Base-by-base conservation (phyloP, 2,113 vertebrate species). In the Pseudorasbora parva region DNA sequence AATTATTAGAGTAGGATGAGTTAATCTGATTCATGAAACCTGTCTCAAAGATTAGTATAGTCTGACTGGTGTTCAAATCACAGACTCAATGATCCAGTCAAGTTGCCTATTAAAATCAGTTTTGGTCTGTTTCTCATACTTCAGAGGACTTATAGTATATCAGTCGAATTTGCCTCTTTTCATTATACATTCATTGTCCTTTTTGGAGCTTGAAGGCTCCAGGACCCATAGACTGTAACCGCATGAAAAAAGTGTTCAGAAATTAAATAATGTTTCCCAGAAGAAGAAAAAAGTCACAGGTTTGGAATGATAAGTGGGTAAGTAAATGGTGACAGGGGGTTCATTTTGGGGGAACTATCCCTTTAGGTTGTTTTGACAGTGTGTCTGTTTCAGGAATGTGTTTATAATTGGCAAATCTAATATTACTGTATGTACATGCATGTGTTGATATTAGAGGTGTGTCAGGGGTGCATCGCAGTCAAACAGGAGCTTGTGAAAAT, bases 401-500 rank as follows among this genome's bases (percentile, higher is more conserved):
- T 57, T 54, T 37, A 54, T 78, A 27, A 73, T 69, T 17, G 60
- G 73, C 54, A 60, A 14, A 75, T 56, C 64, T 14, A 27, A 19
- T 43, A 60, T 27, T 21, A 19, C 41, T 43, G 19, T 60, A 60
- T 73, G 54, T 71, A 15, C 23, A 56, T 21, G 47, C 30, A n/a
- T 72, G 41, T 27, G 60, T 62, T 71, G 56, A 57, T n/a, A n/a
- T 57, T 57, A 9, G 7, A 57, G 56, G 37, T 47, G 59, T 59
- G 49, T 33, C 1, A 75, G 60, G 82, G 92, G 91, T 92, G 90
- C 88, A 83, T 92, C 87, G 91, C 82, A 82, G 84, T 88, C 81
- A 81, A 82, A 71, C 79, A 73, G 76, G 86, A 74, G 82, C 86
- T 54, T 91, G 91, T 89, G 91, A 92, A 92, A 88, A 86, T 90